Conservation (phyloP, 2,888 invertebrate species). For the Resseliella maxima region DNA sequence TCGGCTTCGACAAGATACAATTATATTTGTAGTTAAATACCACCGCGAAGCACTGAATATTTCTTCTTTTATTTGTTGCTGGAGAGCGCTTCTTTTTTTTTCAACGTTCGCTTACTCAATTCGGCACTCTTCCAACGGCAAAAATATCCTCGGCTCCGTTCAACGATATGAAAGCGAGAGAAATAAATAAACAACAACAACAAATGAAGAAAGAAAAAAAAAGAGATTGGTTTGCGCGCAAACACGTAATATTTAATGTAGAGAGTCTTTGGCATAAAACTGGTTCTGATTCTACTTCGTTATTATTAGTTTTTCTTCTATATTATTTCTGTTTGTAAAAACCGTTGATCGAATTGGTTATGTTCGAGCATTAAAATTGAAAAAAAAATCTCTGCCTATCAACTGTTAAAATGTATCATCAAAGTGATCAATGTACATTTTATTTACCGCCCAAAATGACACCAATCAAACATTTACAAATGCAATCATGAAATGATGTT, state of each 20-base stretch:
- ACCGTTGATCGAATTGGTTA: not conserved
- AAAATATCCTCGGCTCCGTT: slow-evolving; percentile 8
- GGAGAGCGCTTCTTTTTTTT: not conserved
- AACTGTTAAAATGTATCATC: not conserved
- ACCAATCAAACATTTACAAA: not conserved
- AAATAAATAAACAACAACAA: too few relatives aligned
- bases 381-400: not conserved
- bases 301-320: slow-evolving; percentile 50
- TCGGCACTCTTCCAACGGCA: not conserved
- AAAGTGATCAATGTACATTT: not conserved
- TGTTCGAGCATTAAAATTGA: not conserved
- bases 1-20: slow-evolving; percentile 17
- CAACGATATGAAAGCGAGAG: not conserved
- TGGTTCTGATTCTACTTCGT: slow-evolving; percentile 27
- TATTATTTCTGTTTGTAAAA: not conserved
- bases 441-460: not conserved
- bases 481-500: too few relatives aligned
- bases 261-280: not conserved
- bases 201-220: not conserved
- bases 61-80: not conserved
- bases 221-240: not conserved
- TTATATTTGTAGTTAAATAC: slow-evolving; percentile 38
- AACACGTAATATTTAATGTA: slow-evolving; percentile 2
- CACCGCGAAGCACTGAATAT: slow-evolving; percentile 7
- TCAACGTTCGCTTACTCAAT: not conserved